Base-by-base conservation (phyloP, 2,797 vertebrate species). In the Parauchenoglanis ngamensis region DNA sequence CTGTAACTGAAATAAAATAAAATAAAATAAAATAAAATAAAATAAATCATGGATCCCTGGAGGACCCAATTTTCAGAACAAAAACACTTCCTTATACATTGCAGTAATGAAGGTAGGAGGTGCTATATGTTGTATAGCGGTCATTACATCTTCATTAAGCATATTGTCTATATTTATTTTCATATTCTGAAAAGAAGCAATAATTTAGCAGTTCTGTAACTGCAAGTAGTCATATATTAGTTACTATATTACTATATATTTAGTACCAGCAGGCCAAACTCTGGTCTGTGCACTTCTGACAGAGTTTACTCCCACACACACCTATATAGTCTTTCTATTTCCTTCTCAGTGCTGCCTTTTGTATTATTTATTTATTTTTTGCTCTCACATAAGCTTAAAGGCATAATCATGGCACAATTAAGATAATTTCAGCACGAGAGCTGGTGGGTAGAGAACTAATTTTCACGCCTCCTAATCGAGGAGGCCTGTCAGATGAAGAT, bases 401-500 rank as follows among this genome's bases (percentile, higher is more conserved):
- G 95, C 95, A 95, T 96, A 96, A 96, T 96, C 95, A 96, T 93
- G 92, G 93, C 94, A 96, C 95, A 96, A 96, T 96, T 96, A 96
- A 96, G 96, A 96, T 96, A 95, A 96, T 96, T 96, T 96, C 91
- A 90, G 93, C 92, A 94, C 91, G 91, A 96, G 92, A 92, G 96
- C 96, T 96, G 91, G 94, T 96, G 95, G 95, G 95, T 91, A 96
- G 94, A 95, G 96, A 96, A 96, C 95, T 95, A 95, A 96, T 96
- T 96, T 96, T 93, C 94, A 94, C 91, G 93, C 92, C 93, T 94
- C 94, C 94, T 96, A 96, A 96, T 96, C 94, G 93, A 95, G 95
- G 92, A 95, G 94, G 94, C 93, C 95, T 96, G 95, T 96, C 95
- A 96, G 95, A 96, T 96, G 95, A 96, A 96, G 96, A 96, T 96